Conservation (phyloP, 2,113 vertebrate genomes). For the Hemibates koningsi region DNA sequence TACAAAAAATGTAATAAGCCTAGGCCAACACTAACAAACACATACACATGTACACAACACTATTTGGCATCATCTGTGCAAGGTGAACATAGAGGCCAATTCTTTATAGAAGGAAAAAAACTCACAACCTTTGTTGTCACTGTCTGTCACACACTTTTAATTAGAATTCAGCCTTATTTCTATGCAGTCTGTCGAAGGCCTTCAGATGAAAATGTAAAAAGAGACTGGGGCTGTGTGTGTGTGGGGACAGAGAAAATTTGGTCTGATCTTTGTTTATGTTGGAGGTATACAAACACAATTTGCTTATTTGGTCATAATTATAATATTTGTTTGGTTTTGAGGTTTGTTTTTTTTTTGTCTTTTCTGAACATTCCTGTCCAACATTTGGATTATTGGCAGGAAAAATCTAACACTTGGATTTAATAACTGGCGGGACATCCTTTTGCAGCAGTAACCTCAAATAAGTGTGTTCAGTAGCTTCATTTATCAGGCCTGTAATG, state of each 20-base stretch:
- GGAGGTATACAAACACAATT: neutral
- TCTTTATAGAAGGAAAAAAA: slow-evolving; percentile 9
- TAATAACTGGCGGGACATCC: neutral
- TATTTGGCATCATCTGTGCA: slow-evolving; percentile 24
- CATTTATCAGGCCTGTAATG: neutral
- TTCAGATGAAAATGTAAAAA: neutral
- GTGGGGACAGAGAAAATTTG: neutral
- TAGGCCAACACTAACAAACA: neutral
- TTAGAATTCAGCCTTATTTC: slow-evolving; percentile 14
- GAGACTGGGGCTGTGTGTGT: neutral
- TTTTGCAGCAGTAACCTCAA: neutral
- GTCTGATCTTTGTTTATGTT: neutral
- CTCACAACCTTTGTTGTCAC: slow-evolving; percentile 2
- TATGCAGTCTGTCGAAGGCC: neutral
- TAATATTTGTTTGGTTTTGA: neutral
- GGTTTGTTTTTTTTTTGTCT: fast-evolving
- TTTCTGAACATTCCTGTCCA: neutral
- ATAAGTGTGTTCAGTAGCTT: neutral
- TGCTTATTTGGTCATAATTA: neutral
- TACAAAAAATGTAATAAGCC: slow-evolving; percentile 1
- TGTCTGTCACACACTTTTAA: neutral
- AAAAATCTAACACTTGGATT: neutral
- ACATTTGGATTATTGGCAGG: neutral
- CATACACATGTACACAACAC: neutral
- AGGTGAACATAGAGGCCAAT: neutral